Conservation (phyloP, 1,140 invertebrate genomes). For the Drosophila varians region DNA sequence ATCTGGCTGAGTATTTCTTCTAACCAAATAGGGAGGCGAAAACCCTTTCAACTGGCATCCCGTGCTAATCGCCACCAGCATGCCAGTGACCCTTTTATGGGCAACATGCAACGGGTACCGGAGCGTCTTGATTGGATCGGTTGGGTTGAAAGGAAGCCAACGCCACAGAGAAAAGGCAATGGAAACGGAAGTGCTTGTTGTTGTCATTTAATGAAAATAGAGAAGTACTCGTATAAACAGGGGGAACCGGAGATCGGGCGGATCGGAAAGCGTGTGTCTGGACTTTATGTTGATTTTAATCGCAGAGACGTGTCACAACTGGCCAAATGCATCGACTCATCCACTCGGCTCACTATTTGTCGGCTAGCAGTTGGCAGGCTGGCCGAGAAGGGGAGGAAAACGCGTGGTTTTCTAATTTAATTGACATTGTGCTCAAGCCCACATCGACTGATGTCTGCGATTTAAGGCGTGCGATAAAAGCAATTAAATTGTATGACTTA, state of each 20-base stretch:
- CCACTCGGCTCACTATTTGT: too few species aligned
- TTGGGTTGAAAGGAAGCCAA: slow-evolving; percentile 14
- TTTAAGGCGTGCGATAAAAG: slow-evolving; percentile 56
- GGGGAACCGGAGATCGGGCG: not conserved
- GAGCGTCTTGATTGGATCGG: slow-evolving; percentile 37
- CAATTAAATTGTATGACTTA: slow-evolving; percentile 60
- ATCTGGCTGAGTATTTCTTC: slow-evolving; percentile 12
- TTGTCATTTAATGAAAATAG: slow-evolving; percentile 46
- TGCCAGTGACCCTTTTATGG: slow-evolving; percentile 51
- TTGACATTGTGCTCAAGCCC: slow-evolving; percentile 35
- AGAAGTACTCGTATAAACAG: not conserved
- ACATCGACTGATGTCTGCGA: slow-evolving; percentile 43
- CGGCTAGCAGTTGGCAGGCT: not conserved
- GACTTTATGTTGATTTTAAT: slow-evolving; percentile 59
- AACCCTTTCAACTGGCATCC: slow-evolving; percentile 44
- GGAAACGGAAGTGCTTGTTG: slow-evolving; percentile 55
- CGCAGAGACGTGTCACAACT: slow-evolving; percentile 55
- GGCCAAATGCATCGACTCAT: slow-evolving; percentile 46
- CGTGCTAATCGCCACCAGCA: slow-evolving; percentile 46
- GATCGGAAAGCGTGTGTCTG: slow-evolving; percentile 27
- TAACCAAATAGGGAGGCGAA: slow-evolving; percentile 31
- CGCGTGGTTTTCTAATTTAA: slow-evolving; percentile 52
- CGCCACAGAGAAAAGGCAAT: slow-evolving; percentile 25
- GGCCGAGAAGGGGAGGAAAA: not conserved
- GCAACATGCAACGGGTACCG: slow-evolving; percentile 17